Base-by-base conservation (phyloP, 2,797 vertebrate species). In the Coreius guichenoti region DNA sequence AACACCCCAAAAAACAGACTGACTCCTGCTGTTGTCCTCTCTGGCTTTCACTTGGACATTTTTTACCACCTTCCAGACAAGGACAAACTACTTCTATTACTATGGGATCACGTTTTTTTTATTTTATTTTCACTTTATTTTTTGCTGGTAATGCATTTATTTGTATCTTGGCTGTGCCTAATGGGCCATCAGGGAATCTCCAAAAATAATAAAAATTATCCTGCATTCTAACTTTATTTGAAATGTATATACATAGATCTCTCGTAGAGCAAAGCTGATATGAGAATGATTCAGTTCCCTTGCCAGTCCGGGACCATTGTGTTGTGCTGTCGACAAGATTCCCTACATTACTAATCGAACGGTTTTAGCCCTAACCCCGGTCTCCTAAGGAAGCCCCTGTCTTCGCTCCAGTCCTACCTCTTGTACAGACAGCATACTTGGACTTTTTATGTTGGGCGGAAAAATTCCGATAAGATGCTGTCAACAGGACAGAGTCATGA, bases 41-140 rank as follows among this genome's bases (percentile, higher is more conserved):
- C 93, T 94, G 93, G 93, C 93, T 95, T 95, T 95, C 94, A 92
- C 93, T 93, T 88, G 92, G 95, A 95, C 94, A 93, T 96, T 96
- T 95, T 96, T 95, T 96, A 96, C 94, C 87, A 86, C 89, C 86
- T 89, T 69, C 74, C 33, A 79, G 56, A 61, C 23, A 78, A 65
- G 85, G 83, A 89, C 87, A 80, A 26, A 76, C 31, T 36, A 79
- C 67, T 75, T 86, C 85, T 87, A 90, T 90, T 91, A 90, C 92
- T 90, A 90, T 89, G 58, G 76, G 75, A 86, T 88, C 82, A 49
- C 36, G 11, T 67, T 85, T 77, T 61, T 84, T 85, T 77, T 49
- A 76, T 65, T 58, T 68, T 73, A 21, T 29, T 31, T 65, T 82
- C 89, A 87, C 81, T 81, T 76, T 29, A 76, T 81, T 83, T 88